Conservation (phyloP, 2,797 vertebrate species). For the Australoheros facetus region DNA sequence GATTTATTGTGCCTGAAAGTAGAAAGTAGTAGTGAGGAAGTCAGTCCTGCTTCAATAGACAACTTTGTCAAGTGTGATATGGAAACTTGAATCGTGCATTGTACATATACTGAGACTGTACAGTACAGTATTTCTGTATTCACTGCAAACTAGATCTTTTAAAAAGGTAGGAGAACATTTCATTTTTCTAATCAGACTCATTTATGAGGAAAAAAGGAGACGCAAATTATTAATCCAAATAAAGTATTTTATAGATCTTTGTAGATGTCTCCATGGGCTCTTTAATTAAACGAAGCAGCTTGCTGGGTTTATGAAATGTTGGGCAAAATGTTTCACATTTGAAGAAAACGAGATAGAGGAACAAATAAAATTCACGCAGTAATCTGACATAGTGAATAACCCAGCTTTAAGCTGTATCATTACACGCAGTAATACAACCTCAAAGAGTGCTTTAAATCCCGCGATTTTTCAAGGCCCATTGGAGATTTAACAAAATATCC, state of each 20-base stretch:
- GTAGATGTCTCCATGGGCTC: background rate
- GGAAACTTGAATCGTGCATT: background rate
- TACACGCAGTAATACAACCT: background rate
- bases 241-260: background rate
- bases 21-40: background rate
- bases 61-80: background rate
- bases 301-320: slow-evolving; percentile 12
- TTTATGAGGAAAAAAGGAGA: background rate
- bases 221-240: background rate
- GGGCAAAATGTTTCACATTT: background rate
- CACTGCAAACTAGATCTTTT: background rate
- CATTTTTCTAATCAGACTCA: background rate
- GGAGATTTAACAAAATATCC: slow-evolving; percentile 26
- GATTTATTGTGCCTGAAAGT: background rate
- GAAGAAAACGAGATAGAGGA: slow-evolving; percentile 18
- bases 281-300: background rate
- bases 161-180: background rate
- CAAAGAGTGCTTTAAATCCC: background rate
- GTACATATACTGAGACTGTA: background rate
- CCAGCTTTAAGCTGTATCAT: background rate
- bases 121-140: background rate
- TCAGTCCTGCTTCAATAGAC: background rate
- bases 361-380: slow-evolving; percentile 27
- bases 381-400: slow-evolving; percentile 28
- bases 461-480: slow-evolving; percentile 27